A percentile compares a stretch with the other conserved stretches of the same genome.
Evolutionary conservation across 1,140 invertebrate genomes (phyloP).

Genomic region (Panagrolaimus sp.): DNA sequence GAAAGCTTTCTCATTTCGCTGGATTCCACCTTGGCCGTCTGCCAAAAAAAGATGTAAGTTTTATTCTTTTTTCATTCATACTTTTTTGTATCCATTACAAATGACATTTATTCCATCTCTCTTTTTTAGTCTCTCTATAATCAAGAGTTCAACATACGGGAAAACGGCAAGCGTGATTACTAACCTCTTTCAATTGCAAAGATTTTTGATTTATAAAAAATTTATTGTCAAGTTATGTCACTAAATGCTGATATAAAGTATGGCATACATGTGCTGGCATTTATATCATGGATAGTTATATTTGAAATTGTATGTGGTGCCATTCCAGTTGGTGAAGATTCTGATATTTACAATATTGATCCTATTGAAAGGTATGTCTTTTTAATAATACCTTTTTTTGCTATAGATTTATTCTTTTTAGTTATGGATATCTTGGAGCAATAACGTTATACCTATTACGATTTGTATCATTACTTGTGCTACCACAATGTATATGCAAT

Average conservation of each 20-base stretch:
- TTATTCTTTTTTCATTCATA: not conserved
- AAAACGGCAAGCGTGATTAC: not conserved
- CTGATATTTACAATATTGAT: not conserved
- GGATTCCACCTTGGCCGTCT: not conserved
- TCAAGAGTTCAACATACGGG: not conserved
- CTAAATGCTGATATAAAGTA: conserved; percentile 5
- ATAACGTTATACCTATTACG: conserved; percentile 73
- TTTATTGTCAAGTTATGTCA: not conserved
- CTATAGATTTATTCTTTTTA: conserved; percentile 32
- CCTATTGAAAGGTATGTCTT: not conserved
- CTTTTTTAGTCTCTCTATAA: not conserved
- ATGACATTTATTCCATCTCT: not conserved
- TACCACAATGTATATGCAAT: conserved; percentile 74
- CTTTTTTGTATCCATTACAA: not conserved
- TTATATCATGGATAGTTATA: conserved; percentile 69
- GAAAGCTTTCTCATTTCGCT: not conserved
- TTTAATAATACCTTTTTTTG: not conserved
- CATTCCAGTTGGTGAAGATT: conserved; percentile 65
- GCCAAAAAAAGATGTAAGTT: not conserved
- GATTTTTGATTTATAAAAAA: not conserved
- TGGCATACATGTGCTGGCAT: conserved; percentile 69
- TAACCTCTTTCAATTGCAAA: not conserved
- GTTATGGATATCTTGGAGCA: conserved; percentile 59
- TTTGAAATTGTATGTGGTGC: conserved; percentile 76
- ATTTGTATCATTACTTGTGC: conserved; percentile 74